Percentiles rank a stretch among this genome's conserved stretches.
These are phyloP conservation scores for Charadrius vociferus DNA, from an alignment of 2,113 vertebrate species.

Conservation along the genomic window DNA sequence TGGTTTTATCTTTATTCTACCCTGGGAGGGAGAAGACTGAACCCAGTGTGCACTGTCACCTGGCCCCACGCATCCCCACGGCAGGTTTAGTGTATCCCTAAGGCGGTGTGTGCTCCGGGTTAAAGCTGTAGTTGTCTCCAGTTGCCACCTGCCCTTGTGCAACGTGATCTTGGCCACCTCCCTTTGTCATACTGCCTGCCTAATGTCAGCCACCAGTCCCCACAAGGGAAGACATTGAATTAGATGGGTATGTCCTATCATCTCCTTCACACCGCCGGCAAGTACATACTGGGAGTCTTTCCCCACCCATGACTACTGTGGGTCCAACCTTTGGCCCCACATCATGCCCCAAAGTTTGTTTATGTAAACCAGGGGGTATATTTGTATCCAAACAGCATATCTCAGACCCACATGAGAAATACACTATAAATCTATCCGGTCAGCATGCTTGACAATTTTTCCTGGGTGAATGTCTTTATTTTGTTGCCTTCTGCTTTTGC, in stretches of 20 bases:
- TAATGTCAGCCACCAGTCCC: not conserved
- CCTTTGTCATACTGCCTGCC: not conserved
- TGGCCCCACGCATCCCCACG: not conserved
- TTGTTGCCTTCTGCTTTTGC: not conserved
- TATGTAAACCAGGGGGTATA: not conserved
- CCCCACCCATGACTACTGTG: not conserved
- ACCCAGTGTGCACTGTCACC: not conserved
- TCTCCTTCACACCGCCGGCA: not conserved
- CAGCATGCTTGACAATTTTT: not conserved
- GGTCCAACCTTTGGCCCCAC: not conserved
- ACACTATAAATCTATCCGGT: not conserved
- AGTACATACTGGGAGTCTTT: not conserved
- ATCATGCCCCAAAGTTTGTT: not conserved
- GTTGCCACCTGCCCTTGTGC: not conserved
- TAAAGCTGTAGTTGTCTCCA: not conserved
- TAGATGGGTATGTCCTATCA: too few relatives aligned
- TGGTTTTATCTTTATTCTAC: not conserved
- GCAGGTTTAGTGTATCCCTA: not conserved
- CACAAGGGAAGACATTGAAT: not conserved
- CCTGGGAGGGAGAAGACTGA: not conserved
- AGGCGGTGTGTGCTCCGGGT: accelerated
- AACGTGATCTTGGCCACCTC: not conserved
- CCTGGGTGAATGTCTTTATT: not conserved
- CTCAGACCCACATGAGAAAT: not conserved
- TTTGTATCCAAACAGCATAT: not conserved